Base-by-base conservation (phyloP, 1,140 invertebrate species). In the Sesamia nonagrioides region DNA sequence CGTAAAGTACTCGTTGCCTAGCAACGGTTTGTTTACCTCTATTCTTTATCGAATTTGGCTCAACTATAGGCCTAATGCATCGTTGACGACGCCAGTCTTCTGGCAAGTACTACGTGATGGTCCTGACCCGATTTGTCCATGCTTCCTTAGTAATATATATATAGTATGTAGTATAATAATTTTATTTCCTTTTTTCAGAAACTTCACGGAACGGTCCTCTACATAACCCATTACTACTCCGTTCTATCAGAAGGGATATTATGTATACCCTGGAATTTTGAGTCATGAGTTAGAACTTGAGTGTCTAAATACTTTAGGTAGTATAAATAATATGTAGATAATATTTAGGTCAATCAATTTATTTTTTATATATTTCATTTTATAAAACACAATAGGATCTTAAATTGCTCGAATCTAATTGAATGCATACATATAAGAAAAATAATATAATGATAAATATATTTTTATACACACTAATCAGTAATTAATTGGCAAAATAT, bases 261-360 rank as follows among this genome's bases (percentile, higher is more conserved):
- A 73, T 99, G 98, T 89, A 97, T 99, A 88, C 98, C 98, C 15
- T 99, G 98, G 98, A 97, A 99, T 92, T 99, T 98, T 96, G 97
- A 97, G 91, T 94, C 54, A 45, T 63, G 42, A 61, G 18, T 52
- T 54, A 45, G 15, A 21, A 45, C 33, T 48, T 33, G 45, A 15
- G 15, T 42, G 48, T 0, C 42, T n/a, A n/a, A 63, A 76, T 35
- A 15, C 18, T 17, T 60, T 52, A 63, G 52, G 1, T 42, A 63
- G 9, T 61, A 27, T 75, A 75, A 50, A 74, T 58, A 58, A 42
- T 61, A 15, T 76, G 40, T 76, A 73, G 42, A 63, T 73, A 74
- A 50, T 33, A 35, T 61, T 42, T 21, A 73, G 15, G 17, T 74
- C 37, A 17, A 45, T 74, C 15, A 42, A 45, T 60, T 61, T 60